Percentiles rank a stretch among this genome's conserved stretches.
These are phyloP conservation scores for Amblyopsis hoosieri DNA, from an alignment of 2,797 vertebrate genomes.

Conservation along the genomic window DNA sequence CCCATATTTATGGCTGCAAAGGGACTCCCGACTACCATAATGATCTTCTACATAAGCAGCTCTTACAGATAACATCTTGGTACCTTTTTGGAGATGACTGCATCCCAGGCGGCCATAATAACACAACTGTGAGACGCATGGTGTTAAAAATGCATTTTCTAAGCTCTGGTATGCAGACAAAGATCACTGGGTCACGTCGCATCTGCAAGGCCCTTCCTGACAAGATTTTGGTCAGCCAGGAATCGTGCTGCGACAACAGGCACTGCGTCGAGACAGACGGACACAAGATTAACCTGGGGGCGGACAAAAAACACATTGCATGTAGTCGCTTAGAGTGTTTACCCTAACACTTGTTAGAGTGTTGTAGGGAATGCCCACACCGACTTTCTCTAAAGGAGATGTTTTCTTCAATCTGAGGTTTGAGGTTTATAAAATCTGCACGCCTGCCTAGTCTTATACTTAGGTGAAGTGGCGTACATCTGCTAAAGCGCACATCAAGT, in stretches of 20 bases:
- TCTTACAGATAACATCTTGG: too few species aligned
- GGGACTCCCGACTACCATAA: constrained; percentile 27
- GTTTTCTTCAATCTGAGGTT: neutral
- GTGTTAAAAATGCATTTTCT: constrained; percentile 36
- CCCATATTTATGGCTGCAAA: constrained; percentile 68
- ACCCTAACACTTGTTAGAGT: neutral
- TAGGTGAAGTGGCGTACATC: too few species aligned
- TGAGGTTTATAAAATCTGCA: too few species aligned
- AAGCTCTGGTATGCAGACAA: constrained; percentile 53
- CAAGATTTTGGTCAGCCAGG: constrained; percentile 21
- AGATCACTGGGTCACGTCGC: constrained; percentile 69
- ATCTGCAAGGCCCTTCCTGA: constrained; percentile 74
- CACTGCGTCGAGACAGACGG: constrained; percentile 5
- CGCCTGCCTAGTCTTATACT: too few species aligned
- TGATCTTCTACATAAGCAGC: too few species aligned
- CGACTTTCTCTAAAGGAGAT: neutral
- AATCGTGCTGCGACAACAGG: constrained; percentile 38
- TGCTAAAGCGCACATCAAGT: too few species aligned
- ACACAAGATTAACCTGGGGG: constrained; percentile 21
- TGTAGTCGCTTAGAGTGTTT: neutral
- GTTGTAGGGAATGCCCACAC: too few species aligned
- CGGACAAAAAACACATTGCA: constrained; percentile 14
- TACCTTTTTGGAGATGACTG: too few species aligned
- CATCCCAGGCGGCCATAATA: neutral
- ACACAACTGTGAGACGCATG: constrained; percentile 10